A percentile compares a stretch with the other conserved stretches of the same genome.
Conservation (phyloP, 2,113 vertebrate species). For the Bufo gargarizans region DNA sequence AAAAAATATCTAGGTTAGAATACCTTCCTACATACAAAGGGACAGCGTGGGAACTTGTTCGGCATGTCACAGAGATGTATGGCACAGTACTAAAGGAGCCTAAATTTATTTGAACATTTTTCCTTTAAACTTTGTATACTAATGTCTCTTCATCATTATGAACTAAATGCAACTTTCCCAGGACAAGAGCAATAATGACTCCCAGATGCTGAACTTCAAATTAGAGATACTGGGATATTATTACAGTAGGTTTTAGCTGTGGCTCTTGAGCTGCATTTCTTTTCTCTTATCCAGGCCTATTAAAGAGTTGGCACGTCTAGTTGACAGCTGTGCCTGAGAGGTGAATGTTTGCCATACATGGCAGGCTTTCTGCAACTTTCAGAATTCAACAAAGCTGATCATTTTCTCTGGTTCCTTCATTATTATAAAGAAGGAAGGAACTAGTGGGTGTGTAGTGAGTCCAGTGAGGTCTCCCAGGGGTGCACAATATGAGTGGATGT, state of each 20-base stretch:
- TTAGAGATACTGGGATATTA: slow-evolving; percentile 33
- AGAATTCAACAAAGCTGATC: not conserved
- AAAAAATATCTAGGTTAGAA: too few relatives aligned
- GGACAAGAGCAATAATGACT: not conserved
- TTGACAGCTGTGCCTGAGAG: slow-evolving; percentile 67
- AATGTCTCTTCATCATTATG: not conserved
- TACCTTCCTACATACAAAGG: too few relatives aligned
- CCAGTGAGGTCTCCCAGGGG: slow-evolving; percentile 53
- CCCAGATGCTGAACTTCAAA: not conserved
- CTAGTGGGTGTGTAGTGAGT: slow-evolving; percentile 38
- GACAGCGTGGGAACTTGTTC: too few relatives aligned
- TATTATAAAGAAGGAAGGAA: slow-evolving; percentile 14
- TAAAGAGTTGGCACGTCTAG: slow-evolving; percentile 59
- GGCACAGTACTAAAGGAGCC: not conserved
- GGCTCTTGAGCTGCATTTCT: slow-evolving; percentile 57
- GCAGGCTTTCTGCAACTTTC: slow-evolving; percentile 59
- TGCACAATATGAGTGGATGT: slow-evolving; percentile 20
- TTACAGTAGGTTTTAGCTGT: slow-evolving; percentile 44
- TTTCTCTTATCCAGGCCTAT: slow-evolving; percentile 34
- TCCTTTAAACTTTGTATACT: not conserved
- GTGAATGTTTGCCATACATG: slow-evolving; percentile 57
- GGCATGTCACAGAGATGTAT: too few relatives aligned
- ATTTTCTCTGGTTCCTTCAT: slow-evolving; percentile 3
- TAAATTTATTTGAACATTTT: not conserved
- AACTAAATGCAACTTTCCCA: slow-evolving; percentile 7